phyloP scores from a whole-genome alignment of 2,888 invertebrate genomes.

The Rapana venosa region DNA sequence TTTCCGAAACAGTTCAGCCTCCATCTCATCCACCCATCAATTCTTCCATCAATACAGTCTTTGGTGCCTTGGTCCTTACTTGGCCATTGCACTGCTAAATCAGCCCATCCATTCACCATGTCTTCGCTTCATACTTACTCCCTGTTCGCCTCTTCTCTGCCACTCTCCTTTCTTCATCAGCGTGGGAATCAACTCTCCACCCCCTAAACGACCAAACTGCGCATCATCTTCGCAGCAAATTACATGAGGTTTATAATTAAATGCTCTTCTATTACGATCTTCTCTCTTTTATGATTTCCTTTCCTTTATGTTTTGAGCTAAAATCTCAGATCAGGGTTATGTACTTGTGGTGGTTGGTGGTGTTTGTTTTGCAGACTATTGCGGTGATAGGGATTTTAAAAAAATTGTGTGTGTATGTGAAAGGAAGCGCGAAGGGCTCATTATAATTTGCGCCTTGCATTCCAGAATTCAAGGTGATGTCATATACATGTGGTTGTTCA shows the following conservation, averaged over 20 bases:
- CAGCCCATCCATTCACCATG: neutral
- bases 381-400: no score
- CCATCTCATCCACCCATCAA: slow-evolving; percentile 9
- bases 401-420: no score
- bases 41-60: slow-evolving; percentile 18
- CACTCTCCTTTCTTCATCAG: neutral
- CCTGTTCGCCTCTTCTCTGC: slow-evolving; percentile 13
- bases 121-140: slow-evolving; percentile 12
- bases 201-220: slow-evolving; percentile 2
- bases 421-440: no score
- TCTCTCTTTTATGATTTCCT: neutral
- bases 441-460: no score
- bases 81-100: slow-evolving; percentile 6
- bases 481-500: no score
- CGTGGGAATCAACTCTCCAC: slow-evolving; percentile 12
- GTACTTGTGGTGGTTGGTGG: neutral
- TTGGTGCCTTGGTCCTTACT: neutral
- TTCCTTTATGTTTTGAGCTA: no score
- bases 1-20: neutral
- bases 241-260: slow-evolving; percentile 10
- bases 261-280: neutral
- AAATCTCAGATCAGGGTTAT: no score
- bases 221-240: slow-evolving; percentile 28
- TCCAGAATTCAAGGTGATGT: no score
- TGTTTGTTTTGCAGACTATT: neutral